Evolutionary conservation across 1,140 invertebrate species (phyloP).

Genomic region (Sycophila sp.): DNA sequence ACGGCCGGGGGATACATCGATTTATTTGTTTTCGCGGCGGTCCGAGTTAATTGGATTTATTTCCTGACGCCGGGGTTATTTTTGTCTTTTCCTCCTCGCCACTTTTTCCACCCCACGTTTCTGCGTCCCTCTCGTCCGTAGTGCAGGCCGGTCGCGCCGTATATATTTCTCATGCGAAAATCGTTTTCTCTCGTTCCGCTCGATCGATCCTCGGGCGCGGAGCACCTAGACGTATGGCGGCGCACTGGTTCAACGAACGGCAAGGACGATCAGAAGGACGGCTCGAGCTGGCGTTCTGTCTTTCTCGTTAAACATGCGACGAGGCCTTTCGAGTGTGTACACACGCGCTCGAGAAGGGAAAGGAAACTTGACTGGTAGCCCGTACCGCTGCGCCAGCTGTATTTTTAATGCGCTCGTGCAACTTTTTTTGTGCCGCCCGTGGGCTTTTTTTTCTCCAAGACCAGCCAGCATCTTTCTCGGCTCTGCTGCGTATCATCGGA

Average conservation of each 20-base stretch:
- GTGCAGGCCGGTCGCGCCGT: background rate
- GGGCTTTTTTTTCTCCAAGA: too few relatives aligned
- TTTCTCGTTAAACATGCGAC: slow-evolving; percentile 9
- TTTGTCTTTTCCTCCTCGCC: slow-evolving; percentile 40
- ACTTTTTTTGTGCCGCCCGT: background rate
- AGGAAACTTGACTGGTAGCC: background rate
- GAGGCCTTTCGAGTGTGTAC: slow-evolving; percentile 14
- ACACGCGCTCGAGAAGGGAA: background rate
- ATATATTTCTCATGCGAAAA: slow-evolving; percentile 48
- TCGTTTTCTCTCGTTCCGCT: slow-evolving; percentile 33
- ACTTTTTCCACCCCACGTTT: background rate
- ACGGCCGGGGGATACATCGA: slow-evolving; percentile 45
- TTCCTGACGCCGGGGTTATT: slow-evolving; percentile 48
- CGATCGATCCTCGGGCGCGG: slow-evolving; percentile 20
- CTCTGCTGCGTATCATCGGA: too few relatives aligned
- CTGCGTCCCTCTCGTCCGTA: background rate
- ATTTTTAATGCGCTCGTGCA: slow-evolving; percentile 10
- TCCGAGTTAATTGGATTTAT: slow-evolving; percentile 54
- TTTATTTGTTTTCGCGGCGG: slow-evolving; percentile 54
- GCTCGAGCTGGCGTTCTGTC: background rate
- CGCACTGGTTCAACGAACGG: slow-evolving; percentile 28
- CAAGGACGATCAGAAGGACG: slow-evolving; percentile 37
- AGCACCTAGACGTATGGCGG: background rate
- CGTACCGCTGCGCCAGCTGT: background rate
- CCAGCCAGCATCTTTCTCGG: too few relatives aligned